Evolutionary conservation across 1,140 invertebrate genomes (phyloP), one percentile per base, ranked within the genome.

Genomic region (Caerostris darwini): DNA sequence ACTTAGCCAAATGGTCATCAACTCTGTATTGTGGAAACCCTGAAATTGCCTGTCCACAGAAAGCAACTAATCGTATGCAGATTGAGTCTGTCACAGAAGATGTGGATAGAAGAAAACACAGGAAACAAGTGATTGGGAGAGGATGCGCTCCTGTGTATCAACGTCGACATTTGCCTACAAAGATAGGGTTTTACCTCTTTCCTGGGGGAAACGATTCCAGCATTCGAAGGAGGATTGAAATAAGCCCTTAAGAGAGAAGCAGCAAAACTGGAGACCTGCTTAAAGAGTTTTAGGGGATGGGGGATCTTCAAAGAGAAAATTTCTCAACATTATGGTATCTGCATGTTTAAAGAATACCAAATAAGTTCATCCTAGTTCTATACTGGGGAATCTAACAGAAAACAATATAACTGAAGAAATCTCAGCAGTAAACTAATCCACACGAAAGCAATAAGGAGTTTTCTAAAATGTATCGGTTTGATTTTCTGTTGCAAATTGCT

Each of bases 111-210:
- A 81, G 89, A 81, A 81, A 90, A 90, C 58, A 90, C 67, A 56
- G 71, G 71, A 81, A 90, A 90, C 89, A 90, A 90, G 89, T 90
- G 89, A 90, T 81, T 90, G 71, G 89, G 56, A 81, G 71, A 69
- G 64, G 64, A 56, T 89, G 85, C 57, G 58, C 59, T 87, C 85
- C 7, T 58, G 50, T 7, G 50, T 19, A 54, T 71, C 87, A 90
- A 67, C 67, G 34, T 90, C 61, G 87, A 90, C 87, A 89, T 89
- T 89, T 89, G 64, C 87, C 61, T 56, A 12, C 64, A 71, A 34
- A 50, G 87, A 90, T 54, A 71, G 17, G 87, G 87, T 50, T 86
- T 86, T 61, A 58, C 83, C 56, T 86, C 57, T 59, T 58, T 86
- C 53, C 64, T 69, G 64, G 7, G 56, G 61, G 53, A 50, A 69